Percentiles rank a stretch among this genome's conserved stretches.
Conservation (phyloP, 53 echinoderm and acorn worm genomes). For the Echinometra lucunter region DNA sequence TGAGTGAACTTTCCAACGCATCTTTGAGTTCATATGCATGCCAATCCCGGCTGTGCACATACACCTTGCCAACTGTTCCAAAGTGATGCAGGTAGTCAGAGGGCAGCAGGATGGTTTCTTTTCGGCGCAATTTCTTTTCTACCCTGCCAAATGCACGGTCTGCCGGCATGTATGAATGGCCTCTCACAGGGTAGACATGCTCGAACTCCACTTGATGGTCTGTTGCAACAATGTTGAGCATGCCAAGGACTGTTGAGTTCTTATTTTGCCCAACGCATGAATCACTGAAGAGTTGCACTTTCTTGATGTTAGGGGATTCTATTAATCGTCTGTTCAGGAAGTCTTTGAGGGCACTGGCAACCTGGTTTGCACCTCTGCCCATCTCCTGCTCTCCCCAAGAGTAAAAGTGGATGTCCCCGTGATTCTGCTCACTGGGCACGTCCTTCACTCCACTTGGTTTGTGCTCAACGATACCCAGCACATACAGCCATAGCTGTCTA, state of each 20-base stretch:
- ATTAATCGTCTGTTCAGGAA: neutral
- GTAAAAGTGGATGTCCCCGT: slow-evolving; percentile 67
- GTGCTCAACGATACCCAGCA: slow-evolving; percentile 69
- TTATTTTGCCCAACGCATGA: slow-evolving; percentile 79
- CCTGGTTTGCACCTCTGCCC: slow-evolving; percentile 69
- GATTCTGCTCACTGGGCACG: slow-evolving; percentile 26
- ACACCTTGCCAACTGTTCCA: neutral
- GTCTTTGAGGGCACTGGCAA: slow-evolving; percentile 64
- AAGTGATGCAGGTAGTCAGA: slow-evolving; percentile 40
- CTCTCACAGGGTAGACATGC: slow-evolving; percentile 68
- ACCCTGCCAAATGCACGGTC: slow-evolving; percentile 74
- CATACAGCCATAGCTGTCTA: slow-evolving; percentile 77
- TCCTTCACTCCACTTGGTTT: slow-evolving; percentile 32
- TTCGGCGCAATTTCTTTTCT: slow-evolving; percentile 55
- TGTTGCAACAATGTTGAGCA: slow-evolving; percentile 47
- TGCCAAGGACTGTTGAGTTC: slow-evolving; percentile 65
- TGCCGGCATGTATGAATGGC: slow-evolving; percentile 72
- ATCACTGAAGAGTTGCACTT: slow-evolving; percentile 72
- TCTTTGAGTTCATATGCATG: slow-evolving; percentile 62
- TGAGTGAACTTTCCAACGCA: neutral
- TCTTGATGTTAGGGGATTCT: neutral
- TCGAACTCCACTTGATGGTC: slow-evolving; percentile 36
- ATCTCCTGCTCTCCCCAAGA: slow-evolving; percentile 68
- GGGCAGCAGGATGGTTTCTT: slow-evolving; percentile 75
- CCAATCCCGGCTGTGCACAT: slow-evolving; percentile 68